A percentile compares a stretch with the other conserved stretches of the same genome.
Conservation (phyloP, 2,797 vertebrate species). For the Spea hammondii region DNA sequence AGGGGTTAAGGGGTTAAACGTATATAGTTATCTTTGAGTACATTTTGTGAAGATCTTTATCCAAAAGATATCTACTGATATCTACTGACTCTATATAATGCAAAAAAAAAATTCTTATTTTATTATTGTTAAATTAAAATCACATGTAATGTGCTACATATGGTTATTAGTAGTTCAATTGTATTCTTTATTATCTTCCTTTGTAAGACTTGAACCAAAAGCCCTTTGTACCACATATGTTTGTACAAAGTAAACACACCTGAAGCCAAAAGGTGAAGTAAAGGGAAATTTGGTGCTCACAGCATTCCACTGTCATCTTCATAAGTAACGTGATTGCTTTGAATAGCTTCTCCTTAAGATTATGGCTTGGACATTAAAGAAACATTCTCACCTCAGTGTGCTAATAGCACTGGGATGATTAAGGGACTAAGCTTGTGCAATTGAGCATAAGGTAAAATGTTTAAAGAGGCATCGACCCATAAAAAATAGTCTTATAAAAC, state of each 20-base stretch:
- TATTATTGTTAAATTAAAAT: too few species aligned
- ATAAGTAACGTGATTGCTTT: constrained; percentile 70
- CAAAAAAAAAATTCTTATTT: too few species aligned
- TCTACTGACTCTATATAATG: too few species aligned
- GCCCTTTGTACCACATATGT: constrained; percentile 19
- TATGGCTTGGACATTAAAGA: constrained; percentile 7
- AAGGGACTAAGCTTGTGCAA: too few species aligned
- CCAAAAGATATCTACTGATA: too few species aligned
- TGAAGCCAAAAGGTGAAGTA: constrained; percentile 30
- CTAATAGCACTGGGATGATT: background rate
- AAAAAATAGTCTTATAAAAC: too few species aligned
- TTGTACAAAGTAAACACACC: constrained; percentile 38
- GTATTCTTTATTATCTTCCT: constrained; percentile 18
- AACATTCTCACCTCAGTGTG: background rate
- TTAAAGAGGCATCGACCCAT: too few species aligned
- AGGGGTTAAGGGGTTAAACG: too few species aligned
- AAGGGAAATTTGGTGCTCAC: constrained; percentile 47
- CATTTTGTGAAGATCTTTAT: too few species aligned
- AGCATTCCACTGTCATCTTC: constrained; percentile 65
- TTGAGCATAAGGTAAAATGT: too few species aligned
- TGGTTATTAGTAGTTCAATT: background rate
- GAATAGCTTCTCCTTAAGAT: constrained; percentile 57
- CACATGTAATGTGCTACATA: too few species aligned
- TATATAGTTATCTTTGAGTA: too few species aligned
- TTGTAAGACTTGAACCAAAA: constrained; percentile 26